A percentile compares a stretch with the other conserved stretches of the same genome.
Conservation (phyloP, 1,140 invertebrate species). For the Drosophila sp. region DNA sequence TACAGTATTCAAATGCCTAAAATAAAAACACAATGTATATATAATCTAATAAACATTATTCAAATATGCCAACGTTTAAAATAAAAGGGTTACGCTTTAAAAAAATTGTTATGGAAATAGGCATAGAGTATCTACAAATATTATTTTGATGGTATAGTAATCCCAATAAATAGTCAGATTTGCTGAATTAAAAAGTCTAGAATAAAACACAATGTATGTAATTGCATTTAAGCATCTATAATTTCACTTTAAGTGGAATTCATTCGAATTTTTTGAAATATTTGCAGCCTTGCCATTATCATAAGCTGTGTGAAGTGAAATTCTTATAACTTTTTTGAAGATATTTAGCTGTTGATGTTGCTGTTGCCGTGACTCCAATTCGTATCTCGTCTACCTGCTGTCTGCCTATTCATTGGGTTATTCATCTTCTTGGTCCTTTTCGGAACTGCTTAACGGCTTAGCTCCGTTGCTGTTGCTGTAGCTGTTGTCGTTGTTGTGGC, state of each 20-base stretch:
- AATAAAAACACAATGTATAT: too few relatives aligned
- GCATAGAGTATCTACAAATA: too few relatives aligned
- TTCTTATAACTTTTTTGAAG: constrained; percentile 27
- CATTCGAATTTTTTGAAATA: background rate
- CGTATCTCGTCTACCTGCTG: constrained; percentile 29
- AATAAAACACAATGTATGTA: background rate
- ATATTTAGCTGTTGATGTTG: constrained; percentile 1
- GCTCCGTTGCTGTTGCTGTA: constrained; percentile 11
- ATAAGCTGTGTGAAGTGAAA: constrained; percentile 34
- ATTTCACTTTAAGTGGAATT: background rate
- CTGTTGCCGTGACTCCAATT: background rate
- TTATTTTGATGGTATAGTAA: too few relatives aligned
- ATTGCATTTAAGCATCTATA: background rate
- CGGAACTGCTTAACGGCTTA: constrained; percentile 13
- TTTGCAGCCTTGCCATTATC: constrained; percentile 1
- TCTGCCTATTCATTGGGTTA: constrained; percentile 31
- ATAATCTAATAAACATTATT: too few relatives aligned
- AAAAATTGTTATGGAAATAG: too few relatives aligned
- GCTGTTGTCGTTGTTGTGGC: background rate
- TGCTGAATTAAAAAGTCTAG: too few relatives aligned
- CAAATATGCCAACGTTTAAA: too few relatives aligned
- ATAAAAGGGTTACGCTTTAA: too few relatives aligned
- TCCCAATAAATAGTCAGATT: too few relatives aligned
- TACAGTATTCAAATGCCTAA: too few relatives aligned
- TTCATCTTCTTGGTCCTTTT: constrained; percentile 23